Evolutionary conservation across 2,797 vertebrate genomes (phyloP).

Genomic region (Sebastes kiyomatsui): DNA sequence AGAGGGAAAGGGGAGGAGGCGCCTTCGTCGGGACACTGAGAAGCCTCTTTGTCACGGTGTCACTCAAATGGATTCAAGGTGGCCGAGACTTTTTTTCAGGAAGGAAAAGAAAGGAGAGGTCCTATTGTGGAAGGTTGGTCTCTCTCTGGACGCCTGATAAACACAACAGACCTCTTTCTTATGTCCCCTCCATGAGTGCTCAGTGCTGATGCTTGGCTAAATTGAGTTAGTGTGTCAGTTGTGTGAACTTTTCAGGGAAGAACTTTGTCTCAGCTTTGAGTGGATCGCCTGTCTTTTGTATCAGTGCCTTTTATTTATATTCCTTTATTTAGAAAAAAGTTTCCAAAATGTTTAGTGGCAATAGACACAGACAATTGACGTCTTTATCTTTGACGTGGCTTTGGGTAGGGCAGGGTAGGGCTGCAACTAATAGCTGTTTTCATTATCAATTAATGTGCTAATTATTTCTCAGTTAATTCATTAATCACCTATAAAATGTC

Average conservation of each 20-base stretch:
- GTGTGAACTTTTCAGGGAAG: constrained; percentile 34
- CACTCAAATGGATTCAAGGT: constrained; percentile 86
- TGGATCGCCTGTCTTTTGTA: constrained; percentile 22
- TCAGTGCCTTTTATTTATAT: constrained; percentile 10
- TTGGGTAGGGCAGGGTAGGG: neutral
- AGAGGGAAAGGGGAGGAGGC: constrained; percentile 78
- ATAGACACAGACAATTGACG: neutral
- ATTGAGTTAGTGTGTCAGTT: constrained; percentile 60
- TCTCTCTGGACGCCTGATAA: constrained; percentile 58
- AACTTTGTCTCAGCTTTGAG: constrained; percentile 26
- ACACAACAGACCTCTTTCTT: constrained; percentile 74
- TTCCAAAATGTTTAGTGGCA: neutral
- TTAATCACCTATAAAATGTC: neutral
- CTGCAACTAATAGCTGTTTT: neutral
- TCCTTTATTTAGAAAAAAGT: constrained; percentile 1
- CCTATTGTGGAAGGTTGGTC: constrained; percentile 69
- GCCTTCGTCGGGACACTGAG: constrained; percentile 85
- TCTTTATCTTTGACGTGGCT: neutral
- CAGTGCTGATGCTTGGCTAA: constrained; percentile 43
- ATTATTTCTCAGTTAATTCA: neutral
- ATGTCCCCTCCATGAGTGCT: constrained; percentile 61
- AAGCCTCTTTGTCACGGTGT: constrained; percentile 90
- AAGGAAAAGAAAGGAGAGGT: constrained; percentile 71
- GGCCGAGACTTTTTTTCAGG: constrained; percentile 65
- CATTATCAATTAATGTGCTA: neutral